Conservation (phyloP, 2,113 vertebrate species). For the Lasiurus borealis region DNA sequence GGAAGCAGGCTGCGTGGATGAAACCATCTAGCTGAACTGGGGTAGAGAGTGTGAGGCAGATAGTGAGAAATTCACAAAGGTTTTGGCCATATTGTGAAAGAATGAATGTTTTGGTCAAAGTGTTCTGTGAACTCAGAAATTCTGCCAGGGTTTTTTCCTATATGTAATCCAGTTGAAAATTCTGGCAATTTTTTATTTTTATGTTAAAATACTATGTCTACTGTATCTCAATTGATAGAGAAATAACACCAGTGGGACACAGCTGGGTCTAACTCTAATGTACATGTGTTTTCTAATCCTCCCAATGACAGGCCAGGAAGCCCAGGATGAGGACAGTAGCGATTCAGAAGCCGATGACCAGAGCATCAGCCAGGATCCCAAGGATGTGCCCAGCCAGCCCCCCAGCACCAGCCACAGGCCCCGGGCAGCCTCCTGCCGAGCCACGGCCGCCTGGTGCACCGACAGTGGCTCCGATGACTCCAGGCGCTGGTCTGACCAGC, state of each 20-base stretch:
- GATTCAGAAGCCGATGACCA: conserved; percentile 96
- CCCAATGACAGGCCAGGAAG: conserved; percentile 89
- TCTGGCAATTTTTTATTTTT: not conserved
- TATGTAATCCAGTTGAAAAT: not conserved
- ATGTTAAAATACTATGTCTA: not conserved
- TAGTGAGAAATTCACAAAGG: not conserved
- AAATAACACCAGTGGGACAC: not conserved
- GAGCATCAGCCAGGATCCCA: conserved; percentile 89
- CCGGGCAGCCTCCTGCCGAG: conserved; percentile 87
- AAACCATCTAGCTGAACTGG: fast-evolving
- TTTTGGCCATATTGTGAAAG: not conserved
- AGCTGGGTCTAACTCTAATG: not conserved
- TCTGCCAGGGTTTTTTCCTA: not conserved
- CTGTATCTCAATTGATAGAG: not conserved
- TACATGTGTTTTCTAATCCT: fast-evolving
- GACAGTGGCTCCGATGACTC: conserved; percentile 96
- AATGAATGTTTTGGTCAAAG: not conserved
- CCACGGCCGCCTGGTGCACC: conserved; percentile 88
- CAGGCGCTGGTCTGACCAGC: conserved; percentile 96
- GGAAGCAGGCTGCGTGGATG: not conserved
- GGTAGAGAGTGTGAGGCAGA: too few species aligned
- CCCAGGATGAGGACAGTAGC: conserved; percentile 96
- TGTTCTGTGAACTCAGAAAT: not conserved
- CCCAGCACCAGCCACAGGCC: conserved; percentile 90
- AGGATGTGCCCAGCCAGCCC: conserved; percentile 87